Evolutionary conservation across 2,888 invertebrate genomes (phyloP).

Genomic region (Eupithecia subumbrata): DNA sequence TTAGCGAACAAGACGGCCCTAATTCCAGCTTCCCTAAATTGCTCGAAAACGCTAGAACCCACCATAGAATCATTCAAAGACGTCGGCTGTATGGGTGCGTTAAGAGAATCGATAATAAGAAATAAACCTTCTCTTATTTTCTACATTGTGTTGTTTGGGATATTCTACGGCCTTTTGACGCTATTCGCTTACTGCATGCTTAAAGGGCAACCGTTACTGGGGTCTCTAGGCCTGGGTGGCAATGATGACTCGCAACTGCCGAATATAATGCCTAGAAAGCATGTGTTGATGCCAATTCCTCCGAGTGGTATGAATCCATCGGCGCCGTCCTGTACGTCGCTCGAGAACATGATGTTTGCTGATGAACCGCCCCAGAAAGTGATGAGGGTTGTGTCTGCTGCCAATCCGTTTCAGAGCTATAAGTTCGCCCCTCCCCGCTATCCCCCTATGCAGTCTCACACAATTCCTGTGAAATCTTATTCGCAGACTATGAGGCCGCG

Average conservation of each 20-base stretch:
- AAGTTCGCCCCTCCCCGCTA: constrained; percentile 60
- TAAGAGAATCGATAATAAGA: constrained; percentile 56
- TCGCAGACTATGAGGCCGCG: constrained; percentile 40
- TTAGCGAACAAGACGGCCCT: constrained; percentile 58
- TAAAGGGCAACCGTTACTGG: constrained; percentile 65
- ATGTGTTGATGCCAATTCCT: constrained; percentile 29
- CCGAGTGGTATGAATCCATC: constrained; percentile 40
- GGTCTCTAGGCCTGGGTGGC: constrained; percentile 48
- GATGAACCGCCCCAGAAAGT: constrained; percentile 71
- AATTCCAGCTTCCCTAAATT: constrained; percentile 59
- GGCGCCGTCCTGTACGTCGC: constrained; percentile 51
- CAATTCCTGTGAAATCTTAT: constrained; percentile 11
- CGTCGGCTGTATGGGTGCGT: constrained; percentile 63
- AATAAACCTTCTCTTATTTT: constrained; percentile 64
- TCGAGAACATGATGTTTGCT: constrained; percentile 63
- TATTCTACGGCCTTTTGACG: constrained; percentile 57
- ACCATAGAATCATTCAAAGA: constrained; percentile 53
- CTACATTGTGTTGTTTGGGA: constrained; percentile 54
- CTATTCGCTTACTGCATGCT: constrained; percentile 70
- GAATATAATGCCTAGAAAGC: constrained; percentile 44
- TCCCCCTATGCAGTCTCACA: constrained; percentile 7
- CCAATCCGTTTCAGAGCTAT: constrained; percentile 68
- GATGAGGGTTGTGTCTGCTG: constrained; percentile 68
- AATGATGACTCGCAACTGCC: constrained; percentile 28
- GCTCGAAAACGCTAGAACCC: constrained; percentile 52